Evolutionary conservation across 2,888 invertebrate genomes (phyloP), one percentile per base, ranked within the genome.

Genomic region (Drosophila lutescens): DNA sequence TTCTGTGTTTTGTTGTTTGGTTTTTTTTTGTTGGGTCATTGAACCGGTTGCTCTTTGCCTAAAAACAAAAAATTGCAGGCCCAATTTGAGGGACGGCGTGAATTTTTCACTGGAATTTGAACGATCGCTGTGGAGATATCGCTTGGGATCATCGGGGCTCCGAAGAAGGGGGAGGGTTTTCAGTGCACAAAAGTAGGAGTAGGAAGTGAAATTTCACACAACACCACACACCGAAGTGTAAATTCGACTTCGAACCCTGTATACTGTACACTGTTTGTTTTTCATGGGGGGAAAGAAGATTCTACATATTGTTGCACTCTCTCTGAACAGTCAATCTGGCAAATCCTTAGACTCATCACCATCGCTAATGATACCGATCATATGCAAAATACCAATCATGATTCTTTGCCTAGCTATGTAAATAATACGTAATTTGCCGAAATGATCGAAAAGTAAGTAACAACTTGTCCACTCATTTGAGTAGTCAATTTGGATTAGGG

Each of bases 61-160:
- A 83, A 83, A 88, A 83, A 86, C 88, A 76, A 86, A 78, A 88
- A 83, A 83, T 86, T 83, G 84, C 86, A 83, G 74, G 76, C 71
- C 36, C 78, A 74, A 82, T 82, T 86, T 77, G 72, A 63, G 46
- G 23, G 38, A 74, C 76, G 66, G 81, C 86, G 72, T 51, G 77
- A 73, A 80, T 76, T 53, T 77, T 77, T 68, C 58, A 7, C 40
- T 74, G 85, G 76, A 85, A 87, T 82, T 79, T 46, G 43, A 36
- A 20, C 15, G 30, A 47, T 47, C 49, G 32, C 13, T 13, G 12
- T 12, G 30, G 17, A 10, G 30, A 32, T 15, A 47, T 49, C 17
- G 30, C 15, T 9, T 47, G 47, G 47, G 30, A 30, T 26, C 26
- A 47, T 34, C 10, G 4, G 17, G 10, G 49, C 12, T 17, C 13